phyloP scores from a whole-genome alignment of 2,888 invertebrate species.

The Smittia sp. region DNA sequence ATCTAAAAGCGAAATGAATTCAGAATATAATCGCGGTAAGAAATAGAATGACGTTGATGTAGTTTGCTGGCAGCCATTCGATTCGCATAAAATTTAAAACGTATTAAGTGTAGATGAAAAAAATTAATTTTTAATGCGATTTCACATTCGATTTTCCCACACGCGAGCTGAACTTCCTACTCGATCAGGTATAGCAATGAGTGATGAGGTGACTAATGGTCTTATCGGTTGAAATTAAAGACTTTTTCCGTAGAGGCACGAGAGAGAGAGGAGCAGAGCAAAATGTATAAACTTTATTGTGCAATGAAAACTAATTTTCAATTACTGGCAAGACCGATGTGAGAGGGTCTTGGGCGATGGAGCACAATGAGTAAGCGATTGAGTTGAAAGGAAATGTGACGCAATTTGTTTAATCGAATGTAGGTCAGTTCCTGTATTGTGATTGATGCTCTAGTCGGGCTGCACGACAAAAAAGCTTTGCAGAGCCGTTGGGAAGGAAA shows the following conservation, averaged over 20 bases:
- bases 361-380: not conserved
- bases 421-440: not conserved
- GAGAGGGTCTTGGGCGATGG: not conserved
- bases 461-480: not conserved
- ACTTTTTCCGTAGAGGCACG: not conserved
- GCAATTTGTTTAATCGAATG: not conserved
- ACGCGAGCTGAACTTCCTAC: not conserved
- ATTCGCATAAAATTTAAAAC: constrained; percentile 6
- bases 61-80: not conserved
- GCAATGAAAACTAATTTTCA: constrained; percentile 3
- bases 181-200: not conserved
- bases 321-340: not conserved
- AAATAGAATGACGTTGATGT: not conserved
- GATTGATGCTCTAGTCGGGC: not conserved
- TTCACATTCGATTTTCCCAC: not conserved
- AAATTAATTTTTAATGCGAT: constrained; percentile 20
- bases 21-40: not conserved
- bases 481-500: not conserved
- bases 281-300: not conserved
- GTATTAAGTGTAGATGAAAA: not conserved
- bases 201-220: not conserved
- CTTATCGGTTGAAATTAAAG: not conserved
- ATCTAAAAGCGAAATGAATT: constrained; percentile 45
- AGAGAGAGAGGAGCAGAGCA: not conserved
- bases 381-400: not conserved